Evolutionary conservation across 2,113 vertebrate genomes (phyloP), one percentile per base, ranked within the genome.

Genomic region (Xenopus tropicalis): DNA sequence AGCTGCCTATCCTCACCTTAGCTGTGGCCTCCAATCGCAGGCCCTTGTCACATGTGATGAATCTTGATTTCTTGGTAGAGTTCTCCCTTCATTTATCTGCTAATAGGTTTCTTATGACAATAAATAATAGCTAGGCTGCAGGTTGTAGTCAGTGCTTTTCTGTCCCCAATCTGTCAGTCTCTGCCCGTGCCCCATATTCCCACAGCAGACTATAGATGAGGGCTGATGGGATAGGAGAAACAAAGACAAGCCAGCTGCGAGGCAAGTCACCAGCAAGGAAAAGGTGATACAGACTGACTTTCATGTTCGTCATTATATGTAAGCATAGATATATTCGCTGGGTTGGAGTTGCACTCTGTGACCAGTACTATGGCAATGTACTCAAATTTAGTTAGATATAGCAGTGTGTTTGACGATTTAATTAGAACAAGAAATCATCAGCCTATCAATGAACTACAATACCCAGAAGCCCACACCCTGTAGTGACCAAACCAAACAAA

Each of bases 11-110:
- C 78, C 71, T 81, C 82, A 81, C 83, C 81, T 85, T 79, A 82
- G 67, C 20, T 10, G 72, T 74, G 79, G 82, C 74, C 78, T 81
- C 80, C 58, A 66, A 78, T 79, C 84, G 72, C 71, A 69, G 67
- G 79, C 82, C 79, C 70, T 78, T 83, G 85, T 87, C 84, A 85
- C 71, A 80, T 77, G 73, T 86, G 85, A 89, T 87, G 83, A 86
- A 88, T 89, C 85, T 85, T 85, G 84, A 85, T 85, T 83, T 80
- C 81, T 82, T 72, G 81, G 77, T 81, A 77, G 74, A 80, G 69
- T 82, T 85, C 81, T 83, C 79, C 81, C 83, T 83, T 79, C 76
- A 57, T 80, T 85, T 82, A 82, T 66, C 82, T 70, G 71, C 85
- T 85, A 87, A 88, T 85, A 83, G 80, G 72, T 82, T 88, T 82